Evolutionary conservation across 1,140 invertebrate species (phyloP).

Genomic region (Agrypnia vestita): DNA sequence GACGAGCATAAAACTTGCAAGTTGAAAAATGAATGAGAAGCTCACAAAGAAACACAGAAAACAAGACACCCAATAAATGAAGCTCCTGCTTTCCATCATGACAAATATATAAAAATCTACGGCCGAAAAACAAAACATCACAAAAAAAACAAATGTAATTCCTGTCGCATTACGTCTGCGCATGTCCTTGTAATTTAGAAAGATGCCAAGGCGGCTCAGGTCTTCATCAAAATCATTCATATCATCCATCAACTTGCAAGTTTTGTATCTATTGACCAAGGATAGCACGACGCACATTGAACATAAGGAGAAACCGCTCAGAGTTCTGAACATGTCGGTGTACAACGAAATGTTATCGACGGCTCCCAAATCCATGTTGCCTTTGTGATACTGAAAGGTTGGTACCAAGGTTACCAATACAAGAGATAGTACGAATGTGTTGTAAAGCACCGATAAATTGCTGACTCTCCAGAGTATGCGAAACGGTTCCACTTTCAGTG

Average conservation of each 20-base stretch:
- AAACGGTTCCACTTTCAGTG: not conserved
- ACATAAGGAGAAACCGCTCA: constrained; percentile 13
- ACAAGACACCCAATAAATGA: constrained; percentile 38
- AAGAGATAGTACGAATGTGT: not conserved
- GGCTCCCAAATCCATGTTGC: not conserved
- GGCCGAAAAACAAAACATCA: not conserved
- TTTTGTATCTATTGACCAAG: constrained; percentile 27
- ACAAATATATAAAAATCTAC: constrained; percentile 45
- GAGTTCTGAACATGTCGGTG: constrained; percentile 48
- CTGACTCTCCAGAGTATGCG: constrained; percentile 11
- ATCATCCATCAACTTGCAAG: constrained; percentile 33
- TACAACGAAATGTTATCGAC: constrained; percentile 43
- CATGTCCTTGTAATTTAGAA: constrained; percentile 21
- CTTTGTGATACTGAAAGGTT: constrained; percentile 31
- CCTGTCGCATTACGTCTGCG: not conserved
- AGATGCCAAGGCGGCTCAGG: constrained; percentile 37
- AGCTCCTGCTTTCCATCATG: not conserved
- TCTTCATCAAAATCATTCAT: constrained; percentile 49
- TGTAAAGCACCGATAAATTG: constrained; percentile 29
- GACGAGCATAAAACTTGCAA: constrained; percentile 46
- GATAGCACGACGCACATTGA: not conserved
- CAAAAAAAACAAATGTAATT: constrained; percentile 9
- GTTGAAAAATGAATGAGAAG: constrained; percentile 35
- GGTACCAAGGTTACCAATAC: not conserved
- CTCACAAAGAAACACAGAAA: constrained; percentile 31